Evolutionary conservation across 2,888 invertebrate genomes (phyloP).

Genomic region (Matsumyia berberina): DNA sequence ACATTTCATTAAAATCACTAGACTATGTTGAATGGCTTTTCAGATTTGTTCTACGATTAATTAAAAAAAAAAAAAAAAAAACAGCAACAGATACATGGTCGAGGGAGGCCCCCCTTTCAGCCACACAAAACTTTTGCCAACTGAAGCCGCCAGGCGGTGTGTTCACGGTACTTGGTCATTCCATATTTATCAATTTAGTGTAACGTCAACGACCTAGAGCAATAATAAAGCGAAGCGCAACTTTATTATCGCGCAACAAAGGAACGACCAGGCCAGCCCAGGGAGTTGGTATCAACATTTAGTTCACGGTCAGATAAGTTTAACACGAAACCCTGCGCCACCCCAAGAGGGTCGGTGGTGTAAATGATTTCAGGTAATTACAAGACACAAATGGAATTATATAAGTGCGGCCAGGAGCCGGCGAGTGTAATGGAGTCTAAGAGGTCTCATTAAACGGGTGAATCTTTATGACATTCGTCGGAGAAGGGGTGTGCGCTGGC

Average conservation of each 20-base stretch:
- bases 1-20: conserved; percentile 75
- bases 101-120: conserved; percentile 23
- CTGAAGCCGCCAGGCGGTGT: conserved; percentile 20
- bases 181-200: conserved; percentile 73
- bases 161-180: conserved; percentile 73
- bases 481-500: neutral
- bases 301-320: conserved; percentile 72
- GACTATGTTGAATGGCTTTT: conserved; percentile 74
- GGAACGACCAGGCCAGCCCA: neutral
- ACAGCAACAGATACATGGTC: conserved; percentile 23
- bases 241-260: conserved; percentile 37
- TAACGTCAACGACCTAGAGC: conserved; percentile 75
- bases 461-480: neutral
- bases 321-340: conserved; percentile 34
- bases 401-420: neutral
- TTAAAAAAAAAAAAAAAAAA: conserved; percentile 48
- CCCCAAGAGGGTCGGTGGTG: conserved; percentile 7
- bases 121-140: neutral
- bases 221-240: conserved; percentile 57
- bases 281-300: conserved; percentile 54
- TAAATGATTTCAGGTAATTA: conserved; percentile 59
- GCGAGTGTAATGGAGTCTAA: neutral
- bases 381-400: conserved; percentile 10
- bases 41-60: conserved; percentile 74
- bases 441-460: neutral